Evolutionary conservation across 2,888 invertebrate genomes (phyloP).

Genomic region (Augiades crinisus): DNA sequence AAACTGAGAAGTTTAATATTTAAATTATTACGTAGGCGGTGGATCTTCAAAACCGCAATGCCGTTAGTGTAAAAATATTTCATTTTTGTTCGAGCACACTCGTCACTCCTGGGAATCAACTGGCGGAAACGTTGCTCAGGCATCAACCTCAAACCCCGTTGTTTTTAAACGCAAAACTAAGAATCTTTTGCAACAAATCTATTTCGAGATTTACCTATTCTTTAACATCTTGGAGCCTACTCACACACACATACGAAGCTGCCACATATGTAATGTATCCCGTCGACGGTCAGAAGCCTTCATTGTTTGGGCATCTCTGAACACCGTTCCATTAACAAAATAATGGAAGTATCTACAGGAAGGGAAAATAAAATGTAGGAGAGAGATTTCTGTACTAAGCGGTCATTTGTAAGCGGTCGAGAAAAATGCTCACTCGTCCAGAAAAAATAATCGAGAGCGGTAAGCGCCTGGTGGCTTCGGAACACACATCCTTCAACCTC

Average conservation of each 20-base stretch:
- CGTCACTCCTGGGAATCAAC: slow-evolving; percentile 4
- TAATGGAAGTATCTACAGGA: slow-evolving; percentile 67
- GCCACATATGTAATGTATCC: slow-evolving; percentile 11
- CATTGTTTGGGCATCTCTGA: slow-evolving; percentile 64
- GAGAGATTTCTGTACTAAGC: slow-evolving; percentile 69
- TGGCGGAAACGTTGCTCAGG: not conserved
- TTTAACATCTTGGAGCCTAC: not conserved
- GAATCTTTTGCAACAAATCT: not conserved
- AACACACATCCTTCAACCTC: slow-evolving; percentile 33
- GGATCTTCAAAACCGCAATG: slow-evolving; percentile 19
- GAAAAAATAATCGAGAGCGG: slow-evolving; percentile 67
- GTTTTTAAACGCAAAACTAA: not conserved
- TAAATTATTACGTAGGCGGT: not conserved
- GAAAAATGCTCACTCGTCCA: slow-evolving; percentile 71
- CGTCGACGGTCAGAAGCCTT: slow-evolving; percentile 40
- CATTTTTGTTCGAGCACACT: slow-evolving; percentile 12
- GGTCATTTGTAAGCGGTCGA: slow-evolving; percentile 74
- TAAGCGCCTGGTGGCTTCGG: slow-evolving; percentile 37
- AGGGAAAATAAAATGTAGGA: slow-evolving; percentile 65
- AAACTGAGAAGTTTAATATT: not conserved
- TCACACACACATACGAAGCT: not conserved
- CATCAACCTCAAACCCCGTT: not conserved
- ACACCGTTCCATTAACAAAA: slow-evolving; percentile 71
- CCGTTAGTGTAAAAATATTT: slow-evolving; percentile 6
- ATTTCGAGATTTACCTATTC: not conserved